Evolutionary conservation across 2,113 vertebrate genomes (phyloP).

Genomic region (Megaleporinus macrocephalus): DNA sequence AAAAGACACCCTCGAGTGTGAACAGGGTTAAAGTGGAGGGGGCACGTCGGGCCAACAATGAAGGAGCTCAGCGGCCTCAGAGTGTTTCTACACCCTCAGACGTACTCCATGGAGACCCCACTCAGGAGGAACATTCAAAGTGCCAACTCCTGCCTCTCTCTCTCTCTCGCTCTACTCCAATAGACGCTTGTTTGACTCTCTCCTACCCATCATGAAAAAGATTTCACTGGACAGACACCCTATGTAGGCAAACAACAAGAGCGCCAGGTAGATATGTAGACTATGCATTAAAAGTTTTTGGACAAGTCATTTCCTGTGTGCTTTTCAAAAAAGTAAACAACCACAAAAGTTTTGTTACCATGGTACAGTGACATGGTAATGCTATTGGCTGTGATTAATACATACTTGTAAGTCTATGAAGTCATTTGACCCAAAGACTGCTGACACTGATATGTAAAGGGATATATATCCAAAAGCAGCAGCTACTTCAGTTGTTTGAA

Average conservation of each 20-base stretch:
- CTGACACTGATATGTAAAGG: too few species aligned
- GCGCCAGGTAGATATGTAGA: constrained; percentile 3
- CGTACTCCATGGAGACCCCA: constrained; percentile 59
- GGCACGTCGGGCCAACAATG: constrained; percentile 33
- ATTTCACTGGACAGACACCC: constrained; percentile 58
- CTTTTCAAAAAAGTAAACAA: too few species aligned
- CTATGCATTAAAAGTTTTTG: not conserved
- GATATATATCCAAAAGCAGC: too few species aligned
- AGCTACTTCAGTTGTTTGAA: too few species aligned
- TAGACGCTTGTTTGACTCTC: constrained; percentile 43
- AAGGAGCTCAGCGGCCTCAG: constrained; percentile 23
- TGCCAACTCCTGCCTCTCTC: constrained; percentile 41
- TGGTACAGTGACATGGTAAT: too few species aligned
- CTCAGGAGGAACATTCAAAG: constrained; percentile 53
- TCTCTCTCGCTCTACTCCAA: constrained; percentile 39
- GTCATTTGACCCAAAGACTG: too few species aligned
- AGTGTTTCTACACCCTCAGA: constrained; percentile 44
- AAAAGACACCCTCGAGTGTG: constrained; percentile 42
- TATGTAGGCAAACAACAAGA: constrained; percentile 51
- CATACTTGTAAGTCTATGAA: too few species aligned
- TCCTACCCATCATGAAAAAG: constrained; percentile 55
- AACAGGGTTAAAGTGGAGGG: constrained; percentile 51
- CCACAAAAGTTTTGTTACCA: too few species aligned
- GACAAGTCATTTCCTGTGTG: not conserved
- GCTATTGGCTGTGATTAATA: too few species aligned